phyloP scores from a whole-genome alignment of 1,140 invertebrate species.

The Akabosia matsudoensis region DNA sequence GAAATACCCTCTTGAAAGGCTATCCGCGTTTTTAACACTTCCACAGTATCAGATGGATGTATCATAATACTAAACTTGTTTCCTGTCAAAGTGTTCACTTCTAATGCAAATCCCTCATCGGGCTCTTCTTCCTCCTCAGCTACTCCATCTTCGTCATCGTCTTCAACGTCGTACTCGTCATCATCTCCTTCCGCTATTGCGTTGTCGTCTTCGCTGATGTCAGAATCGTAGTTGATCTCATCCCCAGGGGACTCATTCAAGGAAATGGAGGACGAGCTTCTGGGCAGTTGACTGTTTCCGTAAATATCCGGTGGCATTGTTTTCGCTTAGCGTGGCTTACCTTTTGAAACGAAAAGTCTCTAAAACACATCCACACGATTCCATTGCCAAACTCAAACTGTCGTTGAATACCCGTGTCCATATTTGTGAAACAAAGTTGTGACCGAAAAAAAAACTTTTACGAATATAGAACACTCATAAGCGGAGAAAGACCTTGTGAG shows the following conservation, averaged over 20 bases:
- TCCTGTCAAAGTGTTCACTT: background rate
- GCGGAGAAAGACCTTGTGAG: background rate
- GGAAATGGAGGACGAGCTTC: conserved; percentile 12
- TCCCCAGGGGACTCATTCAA: background rate
- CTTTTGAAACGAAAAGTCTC: too few species aligned
- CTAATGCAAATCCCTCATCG: background rate
- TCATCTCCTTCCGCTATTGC: conserved; percentile 10
- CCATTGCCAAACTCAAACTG: too few species aligned
- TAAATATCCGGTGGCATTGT: background rate
- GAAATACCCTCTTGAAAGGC: conserved; percentile 34
- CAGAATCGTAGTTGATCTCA: conserved; percentile 10
- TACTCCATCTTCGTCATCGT: background rate
- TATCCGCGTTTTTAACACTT: conserved; percentile 33
- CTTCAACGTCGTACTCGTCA: background rate
- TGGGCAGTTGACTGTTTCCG: background rate
- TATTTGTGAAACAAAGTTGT: too few species aligned
- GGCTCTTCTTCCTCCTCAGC: background rate
- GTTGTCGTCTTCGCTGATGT: conserved; percentile 10
- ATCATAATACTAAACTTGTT: conserved; percentile 23
- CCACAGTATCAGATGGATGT: conserved; percentile 28
- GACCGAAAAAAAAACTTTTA: too few species aligned
- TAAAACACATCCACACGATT: too few species aligned
- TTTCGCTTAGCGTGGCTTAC: background rate
- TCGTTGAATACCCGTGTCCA: too few species aligned
- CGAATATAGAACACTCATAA: too few species aligned